Base-by-base conservation (phyloP, 2,113 vertebrate species). In the Zonotrichia leucophrys region DNA sequence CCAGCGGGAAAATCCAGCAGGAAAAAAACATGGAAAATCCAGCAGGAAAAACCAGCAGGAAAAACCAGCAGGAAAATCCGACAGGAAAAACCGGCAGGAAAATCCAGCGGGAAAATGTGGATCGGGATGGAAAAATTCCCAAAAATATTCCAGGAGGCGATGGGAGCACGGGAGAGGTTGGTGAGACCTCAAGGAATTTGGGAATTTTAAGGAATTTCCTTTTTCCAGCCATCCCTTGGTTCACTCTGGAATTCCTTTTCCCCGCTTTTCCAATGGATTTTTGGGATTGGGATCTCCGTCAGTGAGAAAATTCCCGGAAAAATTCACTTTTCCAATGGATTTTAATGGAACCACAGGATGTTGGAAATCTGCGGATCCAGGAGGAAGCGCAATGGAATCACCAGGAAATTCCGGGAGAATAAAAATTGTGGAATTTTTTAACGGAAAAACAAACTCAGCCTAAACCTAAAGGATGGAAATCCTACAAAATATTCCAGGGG, bases 101-200 rank as follows among this genome's bases (percentile, higher is more conserved):
- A n/a, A n/a, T n/a, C n/a, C n/a, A n/a, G n/a, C n/a, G n/a, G n/a
- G n/a, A n/a, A n/a, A n/a, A n/a, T 0, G 4, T 1, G 12, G 11
- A 30, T 91, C 31, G 21, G 28, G 73, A 24, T 3, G 17, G 37
- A 3, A 12, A 52, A 67, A 39, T 15, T 73, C 31, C 30, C n/a
- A 10, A 28, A 75, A 87, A 11, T 11, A 22, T 28, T 18, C 16
- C 13, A 9, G 49, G 72, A 16, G 4, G 17, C 18, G 37, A 3
- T 14, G 46, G 0, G 7, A 49, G 17, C 9, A 13, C 2, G 10
- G 47, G 6, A 4, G 33, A 1, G 55, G 55, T 5, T 17, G 30
- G 31, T 4, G 46, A 2, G 15, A 2, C 8, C 15, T 33, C 7
- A 1, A 13, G 41, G 1, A 5, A 5, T 41, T 20, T 41, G 22